Evolutionary conservation across 2,797 vertebrate genomes (phyloP).

Genomic region (Mallotus villosus): DNA sequence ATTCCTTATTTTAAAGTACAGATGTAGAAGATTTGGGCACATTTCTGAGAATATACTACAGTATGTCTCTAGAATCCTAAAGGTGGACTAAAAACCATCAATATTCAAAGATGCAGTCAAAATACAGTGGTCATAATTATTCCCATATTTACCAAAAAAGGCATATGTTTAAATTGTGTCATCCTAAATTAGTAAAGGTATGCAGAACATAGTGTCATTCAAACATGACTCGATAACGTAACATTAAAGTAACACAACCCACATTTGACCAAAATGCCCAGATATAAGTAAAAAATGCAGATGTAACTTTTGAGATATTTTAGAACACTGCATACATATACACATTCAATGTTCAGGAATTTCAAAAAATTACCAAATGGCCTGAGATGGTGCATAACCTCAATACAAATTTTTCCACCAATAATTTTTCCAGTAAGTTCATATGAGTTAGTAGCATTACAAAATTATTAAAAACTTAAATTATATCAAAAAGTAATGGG

Average conservation of each 20-base stretch:
- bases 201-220: conserved; percentile 23
- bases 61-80: background rate
- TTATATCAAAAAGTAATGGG: background rate
- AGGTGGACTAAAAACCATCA: conserved; percentile 48
- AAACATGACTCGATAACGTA: conserved; percentile 20
- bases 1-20: conserved; percentile 32
- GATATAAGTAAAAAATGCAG: no score
- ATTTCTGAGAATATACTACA: conserved; percentile 22
- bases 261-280: no score
- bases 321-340: no score
- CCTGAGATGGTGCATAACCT: no score
- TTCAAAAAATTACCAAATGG: no score
- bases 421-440: no score
- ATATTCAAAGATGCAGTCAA: conserved; percentile 44
- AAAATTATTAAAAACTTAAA: conserved; percentile 13
- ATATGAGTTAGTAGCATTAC: background rate
- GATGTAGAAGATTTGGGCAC: conserved; percentile 26
- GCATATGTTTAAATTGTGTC: conserved; percentile 7
- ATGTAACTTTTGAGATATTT: no score
- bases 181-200: conserved; percentile 26
- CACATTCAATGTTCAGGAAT: no score
- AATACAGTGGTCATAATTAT: conserved; percentile 24
- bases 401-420: no score
- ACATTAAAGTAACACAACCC: conserved; percentile 13
- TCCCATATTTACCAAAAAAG: conserved; percentile 18